These are phyloP conservation scores for Laterallus jamaicensis DNA, from an alignment of 2,113 vertebrate species.

Conservation along the genomic window DNA sequence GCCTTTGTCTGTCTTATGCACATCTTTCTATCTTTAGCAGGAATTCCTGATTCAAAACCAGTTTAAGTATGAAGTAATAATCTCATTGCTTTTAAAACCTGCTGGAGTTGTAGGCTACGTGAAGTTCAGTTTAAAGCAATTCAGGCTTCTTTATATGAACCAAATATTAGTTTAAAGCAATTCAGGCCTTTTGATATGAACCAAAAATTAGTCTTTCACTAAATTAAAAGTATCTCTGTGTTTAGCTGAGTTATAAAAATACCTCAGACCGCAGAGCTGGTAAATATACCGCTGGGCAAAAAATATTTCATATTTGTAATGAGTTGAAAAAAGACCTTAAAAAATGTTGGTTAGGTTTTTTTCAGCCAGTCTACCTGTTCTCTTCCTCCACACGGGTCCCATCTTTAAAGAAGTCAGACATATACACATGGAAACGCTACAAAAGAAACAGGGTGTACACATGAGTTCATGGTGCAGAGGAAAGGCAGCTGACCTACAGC, in stretches of 20 bases:
- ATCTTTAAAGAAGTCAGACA: not conserved
- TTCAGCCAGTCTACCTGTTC: not conserved
- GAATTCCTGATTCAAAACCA: not conserved
- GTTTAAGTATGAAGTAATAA: not conserved
- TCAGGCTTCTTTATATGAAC: not conserved
- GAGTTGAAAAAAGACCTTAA: not conserved
- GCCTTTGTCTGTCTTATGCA: not conserved
- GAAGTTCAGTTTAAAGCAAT: not conserved
- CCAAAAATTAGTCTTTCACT: not conserved
- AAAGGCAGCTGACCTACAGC: not conserved
- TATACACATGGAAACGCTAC: fast-evolving
- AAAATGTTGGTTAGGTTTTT: not conserved
- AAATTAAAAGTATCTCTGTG: not conserved
- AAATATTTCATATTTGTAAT: not conserved
- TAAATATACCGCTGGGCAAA: not conserved
- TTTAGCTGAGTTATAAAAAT: not conserved
- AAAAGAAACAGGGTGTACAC: fast-evolving
- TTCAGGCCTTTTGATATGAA: not conserved
- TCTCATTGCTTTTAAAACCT: not conserved
- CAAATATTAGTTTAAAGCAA: not conserved
- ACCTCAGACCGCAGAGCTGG: not conserved
- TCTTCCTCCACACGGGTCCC: not conserved
- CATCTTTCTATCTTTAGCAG: not conserved
- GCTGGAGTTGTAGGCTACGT: not conserved
- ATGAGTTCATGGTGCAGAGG: fast-evolving